A percentile compares a stretch with the other conserved stretches of the same genome.
phyloP scores from a whole-genome alignment of 2,888 invertebrate species.

The Agonum fuliginosum region DNA sequence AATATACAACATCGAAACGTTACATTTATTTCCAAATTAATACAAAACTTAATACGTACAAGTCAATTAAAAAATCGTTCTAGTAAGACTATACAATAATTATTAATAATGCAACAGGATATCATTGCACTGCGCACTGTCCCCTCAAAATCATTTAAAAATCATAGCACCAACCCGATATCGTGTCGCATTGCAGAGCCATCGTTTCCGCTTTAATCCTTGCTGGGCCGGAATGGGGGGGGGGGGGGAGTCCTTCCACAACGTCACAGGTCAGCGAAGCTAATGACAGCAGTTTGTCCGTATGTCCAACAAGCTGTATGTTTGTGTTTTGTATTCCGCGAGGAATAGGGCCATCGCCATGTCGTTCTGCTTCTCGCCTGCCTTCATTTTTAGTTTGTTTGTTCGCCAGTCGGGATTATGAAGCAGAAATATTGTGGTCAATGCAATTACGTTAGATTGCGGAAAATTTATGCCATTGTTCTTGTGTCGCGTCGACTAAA shows the following conservation, averaged over 20 bases:
- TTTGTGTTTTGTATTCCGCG: slow-evolving; percentile 35
- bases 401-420: slow-evolving; percentile 38
- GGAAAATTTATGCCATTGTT: slow-evolving; percentile 50
- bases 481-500: slow-evolving; percentile 26
- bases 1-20: too few relatives aligned
- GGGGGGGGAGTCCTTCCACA: not conserved
- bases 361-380: not conserved
- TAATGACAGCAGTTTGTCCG: slow-evolving; percentile 52
- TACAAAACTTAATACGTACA: too few relatives aligned
- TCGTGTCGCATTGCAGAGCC: slow-evolving; percentile 38
- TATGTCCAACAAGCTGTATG: slow-evolving; percentile 13
- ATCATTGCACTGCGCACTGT: too few relatives aligned
- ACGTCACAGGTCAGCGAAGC: slow-evolving; percentile 47
- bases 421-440: slow-evolving; percentile 54
- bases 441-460: slow-evolving; percentile 56
- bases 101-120: too few relatives aligned
- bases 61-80: too few relatives aligned
- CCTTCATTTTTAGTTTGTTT: slow-evolving; percentile 32
- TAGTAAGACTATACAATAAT: too few relatives aligned
- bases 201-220: slow-evolving; percentile 31
- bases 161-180: too few relatives aligned
- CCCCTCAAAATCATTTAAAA: too few relatives aligned
- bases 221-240: not conserved
- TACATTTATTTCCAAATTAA: too few relatives aligned
- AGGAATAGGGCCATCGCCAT: not conserved